phyloP scores from a whole-genome alignment of 2,113 vertebrate species.

The Entomyzon cyanotis region DNA sequence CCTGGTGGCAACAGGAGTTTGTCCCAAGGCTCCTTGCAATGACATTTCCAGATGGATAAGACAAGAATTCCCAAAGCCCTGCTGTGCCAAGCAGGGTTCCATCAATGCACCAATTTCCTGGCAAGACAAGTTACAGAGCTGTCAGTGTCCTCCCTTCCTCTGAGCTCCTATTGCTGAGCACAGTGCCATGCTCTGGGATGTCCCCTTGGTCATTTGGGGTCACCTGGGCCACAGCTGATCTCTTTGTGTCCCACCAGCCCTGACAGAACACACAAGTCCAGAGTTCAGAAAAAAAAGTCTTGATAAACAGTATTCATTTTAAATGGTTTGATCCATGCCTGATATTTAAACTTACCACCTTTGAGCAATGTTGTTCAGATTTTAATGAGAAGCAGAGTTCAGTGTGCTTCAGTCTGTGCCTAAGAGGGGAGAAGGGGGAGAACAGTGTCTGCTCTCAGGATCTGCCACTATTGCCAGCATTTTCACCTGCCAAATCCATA shows the following conservation, averaged over 20 bases:
- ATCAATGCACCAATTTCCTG: too few relatives aligned
- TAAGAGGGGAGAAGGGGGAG: neutral
- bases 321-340: neutral
- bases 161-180: neutral
- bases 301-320: neutral
- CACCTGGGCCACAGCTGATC: neutral
- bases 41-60: neutral
- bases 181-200: rapidly evolving
- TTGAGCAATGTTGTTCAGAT: neutral
- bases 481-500: neutral
- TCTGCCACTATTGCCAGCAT: neutral
- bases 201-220: neutral
- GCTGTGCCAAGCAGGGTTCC: neutral
- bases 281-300: neutral
- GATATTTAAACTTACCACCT: neutral
- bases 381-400: neutral
- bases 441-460: neutral
- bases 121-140: neutral
- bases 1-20: neutral
- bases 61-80: neutral
- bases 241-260: neutral
- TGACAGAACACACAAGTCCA: neutral
- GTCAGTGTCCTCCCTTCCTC: neutral
- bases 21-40: neutral
- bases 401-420: neutral